Evolutionary conservation across 2,113 vertebrate species (phyloP), one percentile per base, ranked within the genome.

Genomic region (Alethe castanea): DNA sequence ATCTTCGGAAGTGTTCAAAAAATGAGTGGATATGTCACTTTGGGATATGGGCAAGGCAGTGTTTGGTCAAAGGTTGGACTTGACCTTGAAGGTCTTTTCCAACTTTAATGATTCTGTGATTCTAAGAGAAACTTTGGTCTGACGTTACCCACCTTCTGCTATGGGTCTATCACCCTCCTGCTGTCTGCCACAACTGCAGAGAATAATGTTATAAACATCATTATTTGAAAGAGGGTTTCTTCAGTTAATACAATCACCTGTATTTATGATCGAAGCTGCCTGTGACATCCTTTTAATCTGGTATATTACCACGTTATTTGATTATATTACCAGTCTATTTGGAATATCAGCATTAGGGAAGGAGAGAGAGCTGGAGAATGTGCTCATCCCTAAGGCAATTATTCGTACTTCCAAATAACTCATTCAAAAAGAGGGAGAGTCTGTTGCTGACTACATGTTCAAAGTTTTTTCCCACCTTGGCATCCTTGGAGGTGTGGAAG

Each of bases 281-380:
- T 79, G 79, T 5, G 44, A 56, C 88, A 78, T 86, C 64, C 56
- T 91, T 96, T 97, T 94, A 86, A 92, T 97, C 92, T 86, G 82
- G 76, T 94, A 8, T 81, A 94, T 45, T 45, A 20, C 19, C 9
- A 20, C 19, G 20, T 45, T 45, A 45, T 45, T 45, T 45, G 19
- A 45, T 45, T 45, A 45, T 45, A 45, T 45, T 62, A 84, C n/a
- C 20, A 86, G 47, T 54, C 69, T 92, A 3, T 92, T 88, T 94
- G 91, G 87, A 88, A 81, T 25, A 16, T 82, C 91, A 92, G 94
- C 76, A 19, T 48, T 35, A 81, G 44, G 72, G 64, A 86, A 47
- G 47, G 65, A 78, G 59, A 61, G 47, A 22, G 59, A 88, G 50
- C 54, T 83, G 62, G 50, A 80, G 25, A 88, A 83, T 88, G 86